phyloP scores from a whole-genome alignment of 1,140 invertebrate species.

The Magallana angulata region DNA sequence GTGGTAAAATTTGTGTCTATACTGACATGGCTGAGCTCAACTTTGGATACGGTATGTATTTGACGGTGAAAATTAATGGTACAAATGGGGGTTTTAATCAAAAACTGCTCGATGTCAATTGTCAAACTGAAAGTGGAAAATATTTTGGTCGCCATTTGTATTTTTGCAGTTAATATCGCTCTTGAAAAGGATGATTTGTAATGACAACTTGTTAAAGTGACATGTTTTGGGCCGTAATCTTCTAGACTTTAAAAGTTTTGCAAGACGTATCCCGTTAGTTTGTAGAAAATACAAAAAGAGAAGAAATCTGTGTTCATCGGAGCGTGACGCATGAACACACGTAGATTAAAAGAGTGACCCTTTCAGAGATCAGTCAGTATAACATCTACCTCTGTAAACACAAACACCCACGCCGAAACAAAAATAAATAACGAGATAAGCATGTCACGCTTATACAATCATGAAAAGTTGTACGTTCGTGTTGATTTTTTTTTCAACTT shows the following conservation, averaged over 20 bases:
- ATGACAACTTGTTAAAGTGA: not conserved
- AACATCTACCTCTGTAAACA: no score
- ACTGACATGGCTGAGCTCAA: conserved; percentile 18
- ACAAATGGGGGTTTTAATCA: not conserved
- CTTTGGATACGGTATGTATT: conserved; percentile 18
- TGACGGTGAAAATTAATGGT: not conserved
- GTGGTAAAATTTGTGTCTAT: not conserved
- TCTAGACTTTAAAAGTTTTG: no score
- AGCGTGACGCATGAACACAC: not conserved
- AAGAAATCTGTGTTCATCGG: not conserved
- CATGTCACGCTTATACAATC: not conserved
- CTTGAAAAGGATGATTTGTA: not conserved
- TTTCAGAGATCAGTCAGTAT: no score
- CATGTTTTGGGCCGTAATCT: not conserved
- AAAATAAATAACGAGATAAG: not conserved
- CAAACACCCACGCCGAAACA: not conserved
- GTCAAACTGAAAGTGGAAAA: conserved; percentile 33
- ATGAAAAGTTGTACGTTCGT: not conserved
- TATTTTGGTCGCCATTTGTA: conserved; percentile 37
- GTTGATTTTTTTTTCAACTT: not conserved
- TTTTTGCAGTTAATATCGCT: not conserved
- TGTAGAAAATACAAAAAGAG: no score
- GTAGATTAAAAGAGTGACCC: no score
- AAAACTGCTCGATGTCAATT: not conserved
- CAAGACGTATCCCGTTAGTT: not conserved